Conservation (phyloP, 2,888 invertebrate species). For the Marronus borbonicus region DNA sequence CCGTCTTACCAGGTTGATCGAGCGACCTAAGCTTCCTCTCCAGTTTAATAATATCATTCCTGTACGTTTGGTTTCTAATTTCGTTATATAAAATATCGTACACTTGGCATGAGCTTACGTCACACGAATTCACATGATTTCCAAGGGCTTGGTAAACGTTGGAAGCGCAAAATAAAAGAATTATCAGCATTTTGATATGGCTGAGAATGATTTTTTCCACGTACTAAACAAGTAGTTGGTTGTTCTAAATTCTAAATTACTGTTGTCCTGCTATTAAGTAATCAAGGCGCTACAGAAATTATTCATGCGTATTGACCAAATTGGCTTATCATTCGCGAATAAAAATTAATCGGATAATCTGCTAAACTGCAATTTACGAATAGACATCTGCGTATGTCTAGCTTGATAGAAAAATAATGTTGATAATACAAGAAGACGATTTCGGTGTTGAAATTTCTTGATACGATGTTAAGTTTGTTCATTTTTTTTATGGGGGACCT, state of each 20-base stretch:
- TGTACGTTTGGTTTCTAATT: slow-evolving; percentile 64
- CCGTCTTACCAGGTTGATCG: slow-evolving; percentile 77
- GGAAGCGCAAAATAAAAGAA: slow-evolving; percentile 5
- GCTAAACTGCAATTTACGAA: neutral
- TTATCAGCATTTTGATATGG: slow-evolving; percentile 22
- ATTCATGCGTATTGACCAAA: slow-evolving; percentile 42
- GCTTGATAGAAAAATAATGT: neutral
- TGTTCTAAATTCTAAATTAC: slow-evolving; percentile 49
- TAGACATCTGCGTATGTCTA: too few species aligned
- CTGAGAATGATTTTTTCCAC: neutral
- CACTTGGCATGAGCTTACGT: slow-evolving; percentile 73
- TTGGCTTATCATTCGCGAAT: slow-evolving; percentile 40
- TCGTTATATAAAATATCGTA: slow-evolving; percentile 62
- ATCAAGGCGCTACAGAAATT: slow-evolving; percentile 43
- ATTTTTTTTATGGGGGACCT: too few species aligned
- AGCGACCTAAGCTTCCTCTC: slow-evolving; percentile 79
- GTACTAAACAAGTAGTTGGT: slow-evolving; percentile 4
- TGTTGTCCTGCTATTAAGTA: slow-evolving; percentile 52
- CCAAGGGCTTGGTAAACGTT: neutral
- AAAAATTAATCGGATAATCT: neutral
- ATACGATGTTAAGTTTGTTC: too few species aligned
- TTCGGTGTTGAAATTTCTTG: too few species aligned
- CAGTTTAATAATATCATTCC: slow-evolving; percentile 72
- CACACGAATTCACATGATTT: slow-evolving; percentile 67
- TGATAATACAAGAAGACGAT: too few species aligned